phyloP scores from a whole-genome alignment of 2,888 invertebrate species.

The Exocentrus adspersus region DNA sequence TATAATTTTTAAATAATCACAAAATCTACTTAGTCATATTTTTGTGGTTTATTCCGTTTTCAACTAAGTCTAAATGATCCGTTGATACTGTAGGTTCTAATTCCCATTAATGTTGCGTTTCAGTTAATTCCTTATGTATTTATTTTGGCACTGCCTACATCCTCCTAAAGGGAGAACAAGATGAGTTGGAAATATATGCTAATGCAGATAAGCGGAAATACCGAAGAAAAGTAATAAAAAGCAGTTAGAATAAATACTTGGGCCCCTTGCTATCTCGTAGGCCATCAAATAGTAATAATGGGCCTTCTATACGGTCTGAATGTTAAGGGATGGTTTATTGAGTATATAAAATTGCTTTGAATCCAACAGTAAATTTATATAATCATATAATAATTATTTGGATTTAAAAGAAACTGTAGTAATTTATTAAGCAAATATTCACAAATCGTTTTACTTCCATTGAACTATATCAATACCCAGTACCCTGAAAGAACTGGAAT shows the following conservation, averaged over 20 bases:
- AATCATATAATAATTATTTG: too few species aligned
- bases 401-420: too few species aligned
- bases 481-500: too few species aligned
- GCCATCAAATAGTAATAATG: neutral
- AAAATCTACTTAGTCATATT: neutral
- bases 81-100: neutral
- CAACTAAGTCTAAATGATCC: neutral
- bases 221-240: neutral
- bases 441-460: too few species aligned
- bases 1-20: neutral
- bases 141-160: neutral
- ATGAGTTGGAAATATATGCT: neutral
- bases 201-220: neutral
- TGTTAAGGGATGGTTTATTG: too few species aligned
- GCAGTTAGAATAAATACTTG: neutral
- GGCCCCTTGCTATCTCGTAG: neutral
- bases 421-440: too few species aligned
- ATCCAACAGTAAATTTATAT: too few species aligned
- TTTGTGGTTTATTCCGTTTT: neutral
- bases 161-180: neutral
- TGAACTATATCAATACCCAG: too few species aligned
- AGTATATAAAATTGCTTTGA: too few species aligned
- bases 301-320: neutral
- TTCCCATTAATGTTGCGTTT: neutral
- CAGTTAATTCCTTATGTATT: neutral